Evolutionary conservation across 2,113 vertebrate species (phyloP).

Genomic region (Phaetusa simplex): DNA sequence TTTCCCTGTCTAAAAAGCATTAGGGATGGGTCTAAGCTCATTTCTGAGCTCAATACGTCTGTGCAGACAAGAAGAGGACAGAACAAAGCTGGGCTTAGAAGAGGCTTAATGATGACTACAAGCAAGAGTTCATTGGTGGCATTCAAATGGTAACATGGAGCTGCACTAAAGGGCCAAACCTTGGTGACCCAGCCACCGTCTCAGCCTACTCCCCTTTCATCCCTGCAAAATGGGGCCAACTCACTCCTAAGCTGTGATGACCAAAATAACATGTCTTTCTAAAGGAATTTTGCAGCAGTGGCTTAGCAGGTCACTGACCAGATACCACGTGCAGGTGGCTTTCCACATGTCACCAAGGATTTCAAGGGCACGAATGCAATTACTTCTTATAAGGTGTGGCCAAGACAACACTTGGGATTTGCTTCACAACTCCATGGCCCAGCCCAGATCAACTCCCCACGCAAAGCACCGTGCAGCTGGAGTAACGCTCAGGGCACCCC

Average conservation of each 20-base stretch:
- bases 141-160: neutral
- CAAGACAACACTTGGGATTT: neutral
- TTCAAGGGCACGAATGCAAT: accelerated
- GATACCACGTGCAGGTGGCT: neutral
- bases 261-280: neutral
- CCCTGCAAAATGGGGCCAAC: neutral
- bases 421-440: neutral
- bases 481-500: neutral
- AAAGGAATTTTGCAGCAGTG: neutral
- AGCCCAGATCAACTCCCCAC: neutral
- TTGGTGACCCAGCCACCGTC: neutral
- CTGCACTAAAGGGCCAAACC: neutral
- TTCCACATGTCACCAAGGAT: neutral
- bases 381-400: neutral
- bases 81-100: neutral
- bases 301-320: neutral
- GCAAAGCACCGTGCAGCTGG: neutral
- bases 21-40: neutral
- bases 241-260: neutral
- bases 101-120: neutral
- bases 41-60: neutral
- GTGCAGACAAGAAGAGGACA: neutral
- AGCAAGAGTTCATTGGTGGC: neutral
- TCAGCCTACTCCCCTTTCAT: neutral
- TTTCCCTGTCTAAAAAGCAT: neutral